Percentiles rank a stretch among this genome's conserved stretches.
phyloP scores from a whole-genome alignment of 2,888 invertebrate genomes.

The Lobophora halterata region DNA sequence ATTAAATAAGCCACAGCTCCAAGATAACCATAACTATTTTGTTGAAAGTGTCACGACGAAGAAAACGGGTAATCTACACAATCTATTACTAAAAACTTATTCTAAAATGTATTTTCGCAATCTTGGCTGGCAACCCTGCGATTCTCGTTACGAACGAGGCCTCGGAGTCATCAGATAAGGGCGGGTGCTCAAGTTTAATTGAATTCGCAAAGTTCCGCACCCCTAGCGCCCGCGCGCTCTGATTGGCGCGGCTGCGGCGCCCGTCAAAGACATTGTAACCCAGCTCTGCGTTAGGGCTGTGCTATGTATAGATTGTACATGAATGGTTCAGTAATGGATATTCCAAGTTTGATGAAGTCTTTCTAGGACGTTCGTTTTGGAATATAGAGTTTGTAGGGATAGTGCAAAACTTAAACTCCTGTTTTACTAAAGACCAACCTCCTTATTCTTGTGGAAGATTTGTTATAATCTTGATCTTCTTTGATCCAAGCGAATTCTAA shows the following conservation, averaged over 20 bases:
- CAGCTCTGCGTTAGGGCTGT: constrained; percentile 41
- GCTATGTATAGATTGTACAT: constrained; percentile 35
- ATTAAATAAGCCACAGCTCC: no score
- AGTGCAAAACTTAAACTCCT: no score
- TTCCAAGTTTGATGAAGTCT: constrained; percentile 24
- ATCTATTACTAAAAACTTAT: background rate
- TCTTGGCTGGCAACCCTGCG: constrained; percentile 48
- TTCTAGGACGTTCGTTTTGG: constrained; percentile 5
- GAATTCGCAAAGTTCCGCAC: constrained; percentile 77
- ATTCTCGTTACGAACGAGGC: constrained; percentile 67
- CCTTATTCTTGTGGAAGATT: no score
- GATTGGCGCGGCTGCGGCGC: constrained; percentile 63
- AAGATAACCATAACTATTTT: no score
- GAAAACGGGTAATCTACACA: no score
- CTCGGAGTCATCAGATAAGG: constrained; percentile 76
- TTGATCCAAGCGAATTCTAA: no score
- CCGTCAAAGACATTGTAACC: constrained; percentile 70
- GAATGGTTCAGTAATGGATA: constrained; percentile 34
- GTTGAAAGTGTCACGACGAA: no score
- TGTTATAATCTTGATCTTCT: no score
- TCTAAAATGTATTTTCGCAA: background rate
- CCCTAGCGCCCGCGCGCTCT: constrained; percentile 53
- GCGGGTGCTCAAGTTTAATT: constrained; percentile 78
- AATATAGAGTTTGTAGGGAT: no score
- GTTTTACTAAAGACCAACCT: no score